Evolutionary conservation across 2,797 vertebrate species (phyloP).

Genomic region (Arctocebus calabarensis): DNA sequence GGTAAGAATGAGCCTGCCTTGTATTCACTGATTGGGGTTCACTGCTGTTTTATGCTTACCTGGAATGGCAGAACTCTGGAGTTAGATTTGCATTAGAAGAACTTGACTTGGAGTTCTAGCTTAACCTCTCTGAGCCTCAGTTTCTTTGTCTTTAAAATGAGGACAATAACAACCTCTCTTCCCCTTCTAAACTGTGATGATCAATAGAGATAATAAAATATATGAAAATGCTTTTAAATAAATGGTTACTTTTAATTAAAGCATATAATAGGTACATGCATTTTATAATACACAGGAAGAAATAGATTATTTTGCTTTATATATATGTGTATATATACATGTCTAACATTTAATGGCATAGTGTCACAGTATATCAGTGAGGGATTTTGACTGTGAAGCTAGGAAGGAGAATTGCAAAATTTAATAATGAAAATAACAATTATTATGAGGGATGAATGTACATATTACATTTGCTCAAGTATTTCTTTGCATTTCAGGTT

Average conservation of each 20-base stretch:
- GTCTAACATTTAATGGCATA: not conserved
- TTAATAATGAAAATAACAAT: not conserved
- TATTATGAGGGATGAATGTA: not conserved
- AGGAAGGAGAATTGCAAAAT: not conserved
- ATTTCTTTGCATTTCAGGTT: conserved; percentile 25
- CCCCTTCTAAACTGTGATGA: conserved; percentile 5
- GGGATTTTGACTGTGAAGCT: not conserved
- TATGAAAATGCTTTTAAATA: not conserved
- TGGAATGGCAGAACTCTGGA: not conserved
- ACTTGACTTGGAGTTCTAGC: not conserved
- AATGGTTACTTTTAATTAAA: conserved; percentile 19
- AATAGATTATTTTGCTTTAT: not conserved
- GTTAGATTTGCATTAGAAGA: not conserved
- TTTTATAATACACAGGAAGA: conserved; percentile 1
- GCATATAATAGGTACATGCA: not conserved
- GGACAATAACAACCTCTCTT: not conserved
- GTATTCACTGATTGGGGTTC: not conserved
- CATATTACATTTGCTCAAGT: not conserved
- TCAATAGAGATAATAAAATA: not conserved
- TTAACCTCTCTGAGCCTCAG: not conserved
- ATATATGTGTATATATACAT: not conserved
- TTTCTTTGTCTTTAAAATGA: conserved; percentile 23
- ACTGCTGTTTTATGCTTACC: not conserved
- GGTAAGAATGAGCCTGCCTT: not conserved
- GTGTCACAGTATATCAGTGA: not conserved